phyloP scores from a whole-genome alignment of 2,113 vertebrate species.

The Tamias sibiricus region DNA sequence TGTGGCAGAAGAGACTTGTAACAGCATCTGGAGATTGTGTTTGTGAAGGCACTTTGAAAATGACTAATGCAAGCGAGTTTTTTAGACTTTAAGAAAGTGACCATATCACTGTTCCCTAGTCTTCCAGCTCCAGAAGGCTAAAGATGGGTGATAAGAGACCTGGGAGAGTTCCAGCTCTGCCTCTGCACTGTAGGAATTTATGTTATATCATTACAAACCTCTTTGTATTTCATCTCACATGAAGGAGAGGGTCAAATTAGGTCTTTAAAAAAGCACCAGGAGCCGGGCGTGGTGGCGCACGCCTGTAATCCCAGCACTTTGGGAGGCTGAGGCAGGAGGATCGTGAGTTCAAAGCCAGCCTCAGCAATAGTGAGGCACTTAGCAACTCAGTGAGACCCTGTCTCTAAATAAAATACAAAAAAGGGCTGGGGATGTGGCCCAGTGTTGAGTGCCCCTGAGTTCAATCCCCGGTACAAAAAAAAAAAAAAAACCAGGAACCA shows the following conservation, averaged over 20 bases:
- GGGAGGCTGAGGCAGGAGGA: too few relatives aligned
- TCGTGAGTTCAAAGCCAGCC: too few relatives aligned
- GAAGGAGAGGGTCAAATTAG: neutral
- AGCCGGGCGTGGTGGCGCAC: neutral
- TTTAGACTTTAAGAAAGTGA: neutral
- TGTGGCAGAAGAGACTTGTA: neutral
- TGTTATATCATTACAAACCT: neutral
- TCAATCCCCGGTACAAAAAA: too few relatives aligned
- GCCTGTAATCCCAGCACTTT: too few relatives aligned
- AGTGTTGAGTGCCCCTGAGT: too few relatives aligned
- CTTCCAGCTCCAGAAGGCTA: neutral
- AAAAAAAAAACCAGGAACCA: too few relatives aligned
- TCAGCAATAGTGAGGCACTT: too few relatives aligned
- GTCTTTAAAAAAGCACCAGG: neutral
- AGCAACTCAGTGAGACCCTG: too few relatives aligned
- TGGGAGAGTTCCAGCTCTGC: neutral
- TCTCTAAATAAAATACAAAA: too few relatives aligned
- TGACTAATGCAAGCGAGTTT: neutral
- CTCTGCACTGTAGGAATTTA: neutral
- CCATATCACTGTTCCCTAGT: neutral
- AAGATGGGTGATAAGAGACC: neutral
- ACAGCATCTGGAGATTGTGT: neutral
- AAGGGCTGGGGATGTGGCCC: too few relatives aligned
- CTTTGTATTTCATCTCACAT: neutral
- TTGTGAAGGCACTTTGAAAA: neutral